phyloP scores from a whole-genome alignment of 2,888 invertebrate genomes.

The Apamea crenata region DNA sequence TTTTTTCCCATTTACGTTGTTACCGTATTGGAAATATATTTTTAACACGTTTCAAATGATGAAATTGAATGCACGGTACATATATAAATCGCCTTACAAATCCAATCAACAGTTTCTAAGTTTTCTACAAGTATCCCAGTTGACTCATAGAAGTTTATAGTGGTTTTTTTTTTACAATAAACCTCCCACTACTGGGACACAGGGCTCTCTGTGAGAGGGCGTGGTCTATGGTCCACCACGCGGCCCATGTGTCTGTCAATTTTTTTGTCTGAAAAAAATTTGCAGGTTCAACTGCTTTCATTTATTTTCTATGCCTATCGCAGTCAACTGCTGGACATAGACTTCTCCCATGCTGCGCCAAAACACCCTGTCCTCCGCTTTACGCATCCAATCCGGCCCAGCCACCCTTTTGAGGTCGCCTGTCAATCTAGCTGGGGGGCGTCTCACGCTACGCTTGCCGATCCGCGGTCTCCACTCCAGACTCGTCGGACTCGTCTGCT shows the following conservation, averaged over 20 bases:
- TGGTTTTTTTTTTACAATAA: background rate
- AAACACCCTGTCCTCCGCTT: too few species aligned
- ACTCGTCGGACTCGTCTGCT: background rate
- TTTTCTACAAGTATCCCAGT: background rate
- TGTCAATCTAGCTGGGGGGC: background rate
- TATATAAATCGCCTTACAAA: background rate
- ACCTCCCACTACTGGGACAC: background rate
- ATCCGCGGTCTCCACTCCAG: background rate
- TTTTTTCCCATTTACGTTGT: too few species aligned
- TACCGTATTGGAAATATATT: background rate
- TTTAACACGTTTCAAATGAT: slow-evolving; percentile 9
- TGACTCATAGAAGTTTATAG: background rate
- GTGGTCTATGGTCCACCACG: background rate
- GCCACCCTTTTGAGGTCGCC: too few species aligned
- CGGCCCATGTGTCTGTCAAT: background rate
- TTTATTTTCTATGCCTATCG: too few species aligned
- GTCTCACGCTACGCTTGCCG: background rate
- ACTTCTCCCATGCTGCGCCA: too few species aligned
- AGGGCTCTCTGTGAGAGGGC: background rate
- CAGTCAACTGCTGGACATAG: background rate
- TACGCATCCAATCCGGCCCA: too few species aligned
- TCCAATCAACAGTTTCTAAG: background rate
- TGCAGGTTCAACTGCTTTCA: background rate
- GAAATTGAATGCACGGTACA: background rate
- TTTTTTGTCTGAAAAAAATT: too few species aligned